Percentiles rank a stretch among this genome's conserved stretches.
Evolutionary conservation across 1,140 invertebrate genomes (phyloP).

Genomic region (Diprion similis): DNA sequence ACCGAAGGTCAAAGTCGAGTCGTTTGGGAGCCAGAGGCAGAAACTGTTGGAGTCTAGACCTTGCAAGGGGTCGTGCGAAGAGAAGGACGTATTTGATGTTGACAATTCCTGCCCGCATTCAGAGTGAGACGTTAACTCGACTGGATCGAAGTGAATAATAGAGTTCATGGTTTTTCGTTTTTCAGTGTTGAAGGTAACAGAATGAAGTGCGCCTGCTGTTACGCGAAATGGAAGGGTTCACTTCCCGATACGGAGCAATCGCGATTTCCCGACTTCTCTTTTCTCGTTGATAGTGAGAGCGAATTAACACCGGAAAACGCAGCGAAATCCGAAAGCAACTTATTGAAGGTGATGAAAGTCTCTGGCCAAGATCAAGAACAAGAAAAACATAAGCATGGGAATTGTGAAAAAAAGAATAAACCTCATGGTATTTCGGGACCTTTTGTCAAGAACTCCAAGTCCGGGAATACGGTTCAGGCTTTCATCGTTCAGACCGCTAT

Average conservation of each 20-base stretch:
- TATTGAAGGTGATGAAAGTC: too few species aligned
- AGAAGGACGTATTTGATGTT: conserved; percentile 11
- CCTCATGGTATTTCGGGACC: too few species aligned
- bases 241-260: not conserved
- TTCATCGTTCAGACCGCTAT: not conserved
- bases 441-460: too few species aligned
- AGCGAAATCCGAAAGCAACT: too few species aligned
- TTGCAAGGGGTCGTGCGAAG: not conserved
- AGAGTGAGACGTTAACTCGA: not conserved
- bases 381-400: too few species aligned
- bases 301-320: not conserved
- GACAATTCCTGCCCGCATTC: not conserved
- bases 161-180: not conserved
- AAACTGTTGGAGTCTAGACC: not conserved
- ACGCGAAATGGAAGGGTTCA: conserved; percentile 2
- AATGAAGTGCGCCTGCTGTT: not conserved
- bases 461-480: too few species aligned
- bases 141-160: not conserved
- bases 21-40: not conserved
- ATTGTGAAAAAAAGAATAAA: too few species aligned
- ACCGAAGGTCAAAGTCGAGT: not conserved
- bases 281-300: not conserved
- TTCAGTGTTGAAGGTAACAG: not conserved
- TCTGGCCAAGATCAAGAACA: too few species aligned
- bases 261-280: not conserved